Percentiles rank a stretch among this genome's conserved stretches.
phyloP scores from a whole-genome alignment of 2,888 invertebrate genomes.

The Heliconius hortense region DNA sequence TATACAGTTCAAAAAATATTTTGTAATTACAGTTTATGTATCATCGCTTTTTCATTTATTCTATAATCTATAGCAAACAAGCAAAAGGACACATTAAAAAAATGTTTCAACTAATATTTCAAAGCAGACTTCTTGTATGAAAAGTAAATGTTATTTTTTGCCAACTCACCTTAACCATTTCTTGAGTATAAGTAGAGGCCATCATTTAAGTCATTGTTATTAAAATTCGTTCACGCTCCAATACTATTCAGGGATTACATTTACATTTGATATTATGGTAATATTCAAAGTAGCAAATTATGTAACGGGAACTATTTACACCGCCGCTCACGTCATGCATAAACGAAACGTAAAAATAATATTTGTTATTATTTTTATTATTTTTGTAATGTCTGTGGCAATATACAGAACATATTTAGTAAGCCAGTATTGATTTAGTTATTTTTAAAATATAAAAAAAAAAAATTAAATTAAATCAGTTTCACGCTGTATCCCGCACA shows the following conservation, averaged over 20 bases:
- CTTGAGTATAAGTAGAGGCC: constrained; percentile 4
- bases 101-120: neutral
- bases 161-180: constrained; percentile 12
- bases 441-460: too few species aligned
- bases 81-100: neutral
- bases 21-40: too few species aligned
- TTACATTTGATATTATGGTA: constrained; percentile 28
- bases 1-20: too few species aligned
- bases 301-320: constrained; percentile 27
- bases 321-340: neutral
- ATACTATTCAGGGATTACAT: constrained; percentile 27
- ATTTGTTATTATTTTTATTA: neutral
- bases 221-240: constrained; percentile 22
- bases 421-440: neutral
- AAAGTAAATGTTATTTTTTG: constrained; percentile 2
- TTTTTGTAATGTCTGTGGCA: neutral
- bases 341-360: neutral
- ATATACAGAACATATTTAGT: neutral
- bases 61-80: neutral
- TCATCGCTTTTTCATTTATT: neutral
- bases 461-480: too few species aligned
- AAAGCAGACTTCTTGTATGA: neutral
- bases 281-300: constrained; percentile 22
- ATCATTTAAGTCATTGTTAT: constrained; percentile 24
- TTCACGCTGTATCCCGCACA: too few species aligned